A percentile compares a stretch with the other conserved stretches of the same genome.
phyloP scores from a whole-genome alignment of 2,113 vertebrate genomes.

The Corythornis cristatus region DNA sequence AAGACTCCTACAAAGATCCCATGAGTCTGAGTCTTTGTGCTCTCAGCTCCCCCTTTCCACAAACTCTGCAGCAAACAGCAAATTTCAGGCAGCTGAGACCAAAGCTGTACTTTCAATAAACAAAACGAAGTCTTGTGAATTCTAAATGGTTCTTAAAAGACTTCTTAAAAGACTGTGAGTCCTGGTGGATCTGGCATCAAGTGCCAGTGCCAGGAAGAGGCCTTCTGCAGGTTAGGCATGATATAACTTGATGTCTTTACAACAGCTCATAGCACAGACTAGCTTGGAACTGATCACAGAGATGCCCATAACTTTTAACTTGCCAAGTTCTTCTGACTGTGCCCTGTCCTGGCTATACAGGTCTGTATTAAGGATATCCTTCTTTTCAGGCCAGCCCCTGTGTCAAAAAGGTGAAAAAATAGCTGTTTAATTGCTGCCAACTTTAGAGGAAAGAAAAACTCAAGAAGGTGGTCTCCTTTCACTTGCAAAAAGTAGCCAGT shows the following conservation, averaged over 20 bases:
- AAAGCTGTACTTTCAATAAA: constrained; percentile 23
- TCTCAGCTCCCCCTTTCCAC: background rate
- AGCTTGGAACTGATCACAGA: background rate
- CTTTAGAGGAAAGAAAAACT: constrained; percentile 7
- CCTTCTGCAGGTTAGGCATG: constrained; percentile 25
- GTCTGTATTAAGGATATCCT: background rate
- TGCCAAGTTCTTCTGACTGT: background rate
- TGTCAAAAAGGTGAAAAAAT: constrained; percentile 9
- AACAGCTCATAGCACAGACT: background rate
- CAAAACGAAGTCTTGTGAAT: constrained; percentile 27
- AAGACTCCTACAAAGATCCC: background rate
- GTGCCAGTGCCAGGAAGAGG: constrained; percentile 32
- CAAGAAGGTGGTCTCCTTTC: background rate
- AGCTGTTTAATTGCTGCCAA: constrained; percentile 14
- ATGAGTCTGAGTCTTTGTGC: background rate
- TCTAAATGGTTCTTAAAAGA: constrained; percentile 44
- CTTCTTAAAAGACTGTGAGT: constrained; percentile 39
- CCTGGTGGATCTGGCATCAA: constrained; percentile 10
- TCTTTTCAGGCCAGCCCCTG: background rate
- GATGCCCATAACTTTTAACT: background rate
- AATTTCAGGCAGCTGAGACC: constrained; percentile 39
- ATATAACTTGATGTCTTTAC: background rate
- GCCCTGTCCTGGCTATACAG: background rate
- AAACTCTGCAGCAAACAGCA: constrained; percentile 31
- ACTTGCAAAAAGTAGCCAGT: background rate